Evolutionary conservation across 2,888 invertebrate genomes (phyloP).

Genomic region (Erannis defoliaria): DNA sequence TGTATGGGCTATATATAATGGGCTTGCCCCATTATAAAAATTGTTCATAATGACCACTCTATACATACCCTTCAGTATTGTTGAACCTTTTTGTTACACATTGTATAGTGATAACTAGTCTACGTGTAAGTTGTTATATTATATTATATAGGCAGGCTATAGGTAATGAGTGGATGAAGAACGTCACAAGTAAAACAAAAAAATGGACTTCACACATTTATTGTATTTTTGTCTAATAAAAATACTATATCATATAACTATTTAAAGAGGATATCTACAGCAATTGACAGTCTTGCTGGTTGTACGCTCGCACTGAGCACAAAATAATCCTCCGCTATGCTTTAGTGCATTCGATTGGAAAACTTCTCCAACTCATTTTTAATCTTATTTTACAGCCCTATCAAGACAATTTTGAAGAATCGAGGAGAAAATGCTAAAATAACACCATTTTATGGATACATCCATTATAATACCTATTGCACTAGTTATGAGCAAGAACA

Average conservation of each 20-base stretch:
- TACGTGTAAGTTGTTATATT: no score
- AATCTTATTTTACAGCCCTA: slow-evolving; percentile 80
- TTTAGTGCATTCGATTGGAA: slow-evolving; percentile 54
- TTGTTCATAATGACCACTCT: no score
- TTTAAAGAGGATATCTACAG: slow-evolving; percentile 82
- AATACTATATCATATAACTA: slow-evolving; percentile 83
- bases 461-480: slow-evolving; percentile 71
- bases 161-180: no score
- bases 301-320: slow-evolving; percentile 73
- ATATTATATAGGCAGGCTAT: no score
- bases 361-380: slow-evolving; percentile 59
- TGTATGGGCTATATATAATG: no score
- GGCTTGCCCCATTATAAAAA: no score
- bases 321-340: slow-evolving; percentile 64
- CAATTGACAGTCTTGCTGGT: slow-evolving; percentile 85
- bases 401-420: slow-evolving; percentile 58
- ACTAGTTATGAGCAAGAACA: slow-evolving; percentile 62
- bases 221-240: slow-evolving; percentile 87
- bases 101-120: no score
- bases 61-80: no score
- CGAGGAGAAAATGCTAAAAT: slow-evolving; percentile 49
- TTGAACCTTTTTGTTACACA: no score
- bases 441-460: slow-evolving; percentile 74
- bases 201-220: slow-evolving; percentile 86
- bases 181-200: slow-evolving; percentile 52